A percentile compares a stretch with the other conserved stretches of the same genome.
These are phyloP conservation scores for Phocoena sinus DNA, from an alignment of 2,113 vertebrate genomes.

Conservation along the genomic window DNA sequence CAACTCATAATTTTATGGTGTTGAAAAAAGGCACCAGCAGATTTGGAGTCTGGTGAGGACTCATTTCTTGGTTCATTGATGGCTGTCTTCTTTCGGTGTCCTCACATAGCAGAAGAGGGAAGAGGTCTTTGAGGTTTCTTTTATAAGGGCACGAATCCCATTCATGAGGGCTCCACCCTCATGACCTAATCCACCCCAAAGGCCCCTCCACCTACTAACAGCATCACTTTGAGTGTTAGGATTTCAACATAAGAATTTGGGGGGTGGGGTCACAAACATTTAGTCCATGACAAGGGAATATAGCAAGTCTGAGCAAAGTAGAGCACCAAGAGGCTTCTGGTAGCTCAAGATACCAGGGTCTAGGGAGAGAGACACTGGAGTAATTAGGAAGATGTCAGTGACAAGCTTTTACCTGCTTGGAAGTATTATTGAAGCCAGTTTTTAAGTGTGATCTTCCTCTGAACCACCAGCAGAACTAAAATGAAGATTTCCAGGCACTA, in stretches of 20 bases:
- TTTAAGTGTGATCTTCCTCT: background rate
- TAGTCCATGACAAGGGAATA: background rate
- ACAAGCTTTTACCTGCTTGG: background rate
- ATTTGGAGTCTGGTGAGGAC: background rate
- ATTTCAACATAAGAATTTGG: background rate
- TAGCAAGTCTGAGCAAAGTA: background rate
- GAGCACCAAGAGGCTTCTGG: background rate
- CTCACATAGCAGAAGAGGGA: background rate
- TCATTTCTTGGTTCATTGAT: background rate
- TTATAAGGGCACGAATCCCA: background rate
- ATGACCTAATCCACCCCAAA: background rate
- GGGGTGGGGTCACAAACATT: background rate
- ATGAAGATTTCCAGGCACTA: background rate
- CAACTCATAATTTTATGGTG: background rate
- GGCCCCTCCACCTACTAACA: background rate
- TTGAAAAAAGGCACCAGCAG: background rate
- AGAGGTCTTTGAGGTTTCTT: background rate
- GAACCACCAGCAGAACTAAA: background rate
- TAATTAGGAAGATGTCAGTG: background rate
- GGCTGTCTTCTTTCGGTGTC: background rate
- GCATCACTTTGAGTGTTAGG: background rate
- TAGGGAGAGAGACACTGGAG: background rate
- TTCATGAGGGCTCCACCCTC: background rate
- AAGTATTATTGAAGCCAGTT: background rate
- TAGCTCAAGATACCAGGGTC: no score